A percentile compares a stretch with the other conserved stretches of the same genome.
Evolutionary conservation across 1,140 invertebrate genomes (phyloP).

Genomic region (Philaenus spumarius): DNA sequence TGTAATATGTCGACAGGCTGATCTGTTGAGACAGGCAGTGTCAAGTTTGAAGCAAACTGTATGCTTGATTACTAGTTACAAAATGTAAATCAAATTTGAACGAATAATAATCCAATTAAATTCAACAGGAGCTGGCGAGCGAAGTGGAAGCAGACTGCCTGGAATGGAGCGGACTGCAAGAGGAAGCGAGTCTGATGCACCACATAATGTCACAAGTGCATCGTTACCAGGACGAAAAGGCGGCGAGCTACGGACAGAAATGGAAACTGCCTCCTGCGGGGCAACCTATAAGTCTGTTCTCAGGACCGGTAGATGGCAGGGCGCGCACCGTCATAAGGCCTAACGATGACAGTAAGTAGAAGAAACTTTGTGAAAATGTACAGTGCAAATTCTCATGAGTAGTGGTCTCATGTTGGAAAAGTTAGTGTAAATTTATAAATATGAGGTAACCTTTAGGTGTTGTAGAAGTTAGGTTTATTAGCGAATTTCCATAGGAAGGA

Average conservation of each 20-base stretch:
- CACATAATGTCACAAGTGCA: slow-evolving; percentile 55
- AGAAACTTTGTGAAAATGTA: too few species aligned
- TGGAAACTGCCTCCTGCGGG: slow-evolving; percentile 63
- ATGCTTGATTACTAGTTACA: too few species aligned
- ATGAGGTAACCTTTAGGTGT: not conserved
- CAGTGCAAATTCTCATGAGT: not conserved
- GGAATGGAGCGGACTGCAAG: slow-evolving; percentile 46
- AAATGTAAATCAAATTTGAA: too few species aligned
- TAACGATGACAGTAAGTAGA: slow-evolving; percentile 58
- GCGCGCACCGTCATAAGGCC: slow-evolving; percentile 50
- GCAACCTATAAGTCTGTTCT: slow-evolving; percentile 58
- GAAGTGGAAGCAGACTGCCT: slow-evolving; percentile 57
- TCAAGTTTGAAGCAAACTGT: too few species aligned
- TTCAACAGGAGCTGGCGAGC: slow-evolving; percentile 58
- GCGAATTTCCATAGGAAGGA: too few species aligned
- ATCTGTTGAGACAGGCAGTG: too few species aligned
- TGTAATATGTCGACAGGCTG: too few species aligned
- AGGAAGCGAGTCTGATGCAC: slow-evolving; percentile 59
- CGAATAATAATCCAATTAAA: too few species aligned
- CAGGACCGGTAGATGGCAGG: slow-evolving; percentile 44
- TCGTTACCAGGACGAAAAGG: slow-evolving; percentile 49
- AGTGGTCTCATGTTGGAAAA: not conserved
- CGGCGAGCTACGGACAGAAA: slow-evolving; percentile 51
- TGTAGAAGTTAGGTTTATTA: too few species aligned
- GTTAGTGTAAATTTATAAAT: not conserved